Conservation (phyloP, 2,888 invertebrate genomes). For the Pseudococcus jackbeardsleyi region DNA sequence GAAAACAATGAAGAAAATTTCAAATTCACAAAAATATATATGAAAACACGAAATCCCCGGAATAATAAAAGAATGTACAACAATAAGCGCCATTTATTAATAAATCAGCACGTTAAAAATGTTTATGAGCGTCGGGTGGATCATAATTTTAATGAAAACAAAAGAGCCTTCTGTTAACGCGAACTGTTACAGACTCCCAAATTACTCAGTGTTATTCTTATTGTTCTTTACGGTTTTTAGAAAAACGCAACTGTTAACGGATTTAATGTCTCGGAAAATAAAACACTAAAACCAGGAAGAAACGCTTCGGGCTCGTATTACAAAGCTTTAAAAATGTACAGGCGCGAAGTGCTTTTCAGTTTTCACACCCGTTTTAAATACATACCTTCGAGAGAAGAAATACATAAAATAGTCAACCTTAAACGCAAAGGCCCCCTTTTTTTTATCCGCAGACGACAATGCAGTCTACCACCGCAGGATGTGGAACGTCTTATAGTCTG, state of each 20-base stretch:
- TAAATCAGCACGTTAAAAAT: conserved; percentile 55
- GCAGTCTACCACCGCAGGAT: conserved; percentile 18
- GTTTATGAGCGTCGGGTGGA: conserved; percentile 55
- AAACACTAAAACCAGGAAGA: conserved; percentile 37
- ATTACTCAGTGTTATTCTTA: conserved; percentile 56
- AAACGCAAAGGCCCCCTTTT: conserved; percentile 20
- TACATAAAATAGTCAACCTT: conserved; percentile 44
- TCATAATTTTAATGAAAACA: conserved; percentile 56
- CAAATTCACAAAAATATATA: conserved; percentile 46
- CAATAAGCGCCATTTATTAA: conserved; percentile 54
- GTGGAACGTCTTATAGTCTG: neutral
- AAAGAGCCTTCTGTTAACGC: conserved; percentile 56
- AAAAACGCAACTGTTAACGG: conserved; percentile 37
- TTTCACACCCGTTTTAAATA: conserved; percentile 38
- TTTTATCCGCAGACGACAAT: neutral
- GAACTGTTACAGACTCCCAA: conserved; percentile 51
- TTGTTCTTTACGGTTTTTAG: conserved; percentile 57
- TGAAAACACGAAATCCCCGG: conserved; percentile 22
- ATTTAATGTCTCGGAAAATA: conserved; percentile 57
- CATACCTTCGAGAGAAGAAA: conserved; percentile 3
- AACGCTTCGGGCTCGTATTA: conserved; percentile 49
- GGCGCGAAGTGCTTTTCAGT: conserved; percentile 37
- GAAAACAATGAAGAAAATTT: conserved; percentile 57
- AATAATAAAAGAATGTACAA: conserved; percentile 52
- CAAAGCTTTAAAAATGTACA: conserved; percentile 25